phyloP scores from a whole-genome alignment of 2,797 vertebrate species.

The Darevskia nairensis region DNA sequence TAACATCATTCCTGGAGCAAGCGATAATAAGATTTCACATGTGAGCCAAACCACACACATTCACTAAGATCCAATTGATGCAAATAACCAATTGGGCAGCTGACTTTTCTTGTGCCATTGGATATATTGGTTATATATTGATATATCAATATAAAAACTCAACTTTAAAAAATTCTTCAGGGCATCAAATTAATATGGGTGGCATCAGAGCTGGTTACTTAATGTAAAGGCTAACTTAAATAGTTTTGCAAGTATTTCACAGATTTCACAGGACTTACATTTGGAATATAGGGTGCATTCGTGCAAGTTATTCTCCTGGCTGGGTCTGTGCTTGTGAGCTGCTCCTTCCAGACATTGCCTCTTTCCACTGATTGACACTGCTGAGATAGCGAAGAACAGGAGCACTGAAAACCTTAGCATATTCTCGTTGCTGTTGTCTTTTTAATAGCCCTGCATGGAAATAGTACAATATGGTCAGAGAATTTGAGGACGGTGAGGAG shows the following conservation, averaged over 20 bases:
- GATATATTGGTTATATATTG: not conserved
- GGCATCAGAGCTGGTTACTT: not conserved
- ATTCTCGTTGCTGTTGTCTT: not conserved
- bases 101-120: not conserved
- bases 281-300: conserved; percentile 75
- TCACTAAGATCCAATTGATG: not conserved
- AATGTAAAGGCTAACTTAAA: not conserved
- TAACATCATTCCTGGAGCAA: conserved; percentile 8
- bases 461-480: conserved; percentile 37
- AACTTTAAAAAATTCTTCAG: not conserved
- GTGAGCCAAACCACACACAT: not conserved
- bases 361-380: conserved; percentile 44
- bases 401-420: conserved; percentile 66
- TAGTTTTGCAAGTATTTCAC: conserved; percentile 8
- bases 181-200: conserved; percentile 1
- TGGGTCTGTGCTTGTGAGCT: conserved; percentile 71
- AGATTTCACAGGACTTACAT: conserved; percentile 69
- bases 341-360: conserved; percentile 66
- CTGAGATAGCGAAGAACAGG: conserved; percentile 55
- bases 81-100: conserved; percentile 3
- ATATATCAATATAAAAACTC: not conserved
- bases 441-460: conserved; percentile 43
- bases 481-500: not conserved
- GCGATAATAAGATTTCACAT: conserved; percentile 20
- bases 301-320: conserved; percentile 66